Evolutionary conservation across 2,797 vertebrate species (phyloP).

Genomic region (Phoebastria nigripes): DNA sequence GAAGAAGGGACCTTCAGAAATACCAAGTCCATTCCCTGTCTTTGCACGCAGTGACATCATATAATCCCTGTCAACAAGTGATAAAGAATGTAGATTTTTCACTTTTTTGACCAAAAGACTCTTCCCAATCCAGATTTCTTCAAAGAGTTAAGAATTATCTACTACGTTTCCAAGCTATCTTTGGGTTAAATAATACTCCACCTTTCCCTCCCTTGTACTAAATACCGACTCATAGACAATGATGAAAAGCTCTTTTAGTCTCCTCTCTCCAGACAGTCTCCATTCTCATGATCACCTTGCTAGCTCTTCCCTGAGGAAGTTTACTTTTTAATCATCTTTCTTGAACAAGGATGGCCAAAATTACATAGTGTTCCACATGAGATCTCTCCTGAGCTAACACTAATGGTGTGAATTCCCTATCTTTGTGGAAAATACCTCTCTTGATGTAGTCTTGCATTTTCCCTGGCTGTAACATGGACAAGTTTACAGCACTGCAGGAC

Average conservation of each 20-base stretch:
- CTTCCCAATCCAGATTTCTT: not conserved
- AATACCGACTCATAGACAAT: not conserved
- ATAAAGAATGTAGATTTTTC: not conserved
- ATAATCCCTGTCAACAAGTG: not conserved
- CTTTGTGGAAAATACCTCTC: not conserved
- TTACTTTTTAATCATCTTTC: not conserved
- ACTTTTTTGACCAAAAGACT: not conserved
- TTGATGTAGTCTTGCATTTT: not conserved
- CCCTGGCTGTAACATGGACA: not conserved
- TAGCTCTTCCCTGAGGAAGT: not conserved
- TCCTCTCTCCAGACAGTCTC: not conserved
- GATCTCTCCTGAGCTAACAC: not conserved
- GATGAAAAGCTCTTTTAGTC: not conserved
- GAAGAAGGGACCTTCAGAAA: not conserved
- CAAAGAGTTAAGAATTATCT: not conserved
- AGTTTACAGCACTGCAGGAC: not conserved
- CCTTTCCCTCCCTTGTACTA: not conserved
- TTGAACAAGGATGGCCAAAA: not conserved
- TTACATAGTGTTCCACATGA: not conserved
- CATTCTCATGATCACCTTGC: not conserved
- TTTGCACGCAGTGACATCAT: not conserved
- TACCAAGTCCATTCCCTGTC: not conserved
- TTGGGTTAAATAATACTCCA: not conserved
- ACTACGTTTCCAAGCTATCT: not conserved
- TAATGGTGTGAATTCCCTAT: not conserved